Evolutionary conservation across 2,888 invertebrate genomes (phyloP), one percentile per base, ranked within the genome.

Genomic region (Nasonovia ribisnigri): DNA sequence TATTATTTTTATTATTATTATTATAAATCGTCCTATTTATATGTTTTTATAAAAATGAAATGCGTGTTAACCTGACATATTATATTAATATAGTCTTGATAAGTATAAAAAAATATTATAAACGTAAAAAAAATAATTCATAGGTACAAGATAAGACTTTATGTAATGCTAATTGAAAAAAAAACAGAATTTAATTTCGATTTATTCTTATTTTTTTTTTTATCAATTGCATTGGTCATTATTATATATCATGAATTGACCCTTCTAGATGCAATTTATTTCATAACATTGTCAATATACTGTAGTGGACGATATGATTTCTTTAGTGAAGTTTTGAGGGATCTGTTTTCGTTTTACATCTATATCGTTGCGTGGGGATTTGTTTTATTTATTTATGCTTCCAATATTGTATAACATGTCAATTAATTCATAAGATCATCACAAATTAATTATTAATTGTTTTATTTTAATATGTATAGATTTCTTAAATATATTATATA

Each of bases 1-100:
- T 91, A 42, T 67, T 86, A 91, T 91, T 91, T 84, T 88, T 92
- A 77, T 93, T 84, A 93, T 93, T 90, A 93, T 90, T 93, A 93
- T 93, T 84, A 57, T 86, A 86, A 84, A 90, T 93, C 48, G 89
- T 93, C 93, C 93, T 93, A 93, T 93, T 93, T 93, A 93, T 92
- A 89, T 90, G 90, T 90, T 90, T 93, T 89, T 86, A 89, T 92
- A 92, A 48, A 88, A 84, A 77, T 48, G 16, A 90, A 90, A 90
- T 67, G 90, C 77, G 84, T 84, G 89, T 84, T 93, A 89, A 93
- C 84, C 93, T 60, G 93, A 90, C 90, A 93, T 93, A 90, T 90
- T 90, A 93, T 93, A 90, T 90, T 93, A 93, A 93, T 90, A 93
- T 86, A 60, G 90, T 92, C 88, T 88, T 57, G 91, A 84, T 91